These are phyloP conservation scores for Odontocolon sp. DNA, from an alignment of 2,888 invertebrate species.

Conservation along the genomic window DNA sequence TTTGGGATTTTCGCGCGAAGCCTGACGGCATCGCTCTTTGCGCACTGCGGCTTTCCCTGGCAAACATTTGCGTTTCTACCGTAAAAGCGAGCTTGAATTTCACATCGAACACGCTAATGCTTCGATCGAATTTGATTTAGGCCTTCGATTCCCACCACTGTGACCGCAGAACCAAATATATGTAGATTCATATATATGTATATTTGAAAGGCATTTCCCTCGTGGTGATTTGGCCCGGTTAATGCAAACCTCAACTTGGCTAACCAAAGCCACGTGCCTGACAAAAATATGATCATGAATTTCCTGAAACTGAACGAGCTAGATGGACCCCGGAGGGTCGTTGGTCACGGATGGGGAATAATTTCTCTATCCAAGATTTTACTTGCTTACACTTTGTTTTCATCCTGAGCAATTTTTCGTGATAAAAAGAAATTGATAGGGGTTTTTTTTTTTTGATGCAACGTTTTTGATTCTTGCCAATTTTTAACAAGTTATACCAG, in stretches of 20 bases:
- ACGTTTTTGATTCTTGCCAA: no score
- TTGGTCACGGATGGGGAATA: neutral
- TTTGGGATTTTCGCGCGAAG: neutral
- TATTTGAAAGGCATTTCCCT: neutral
- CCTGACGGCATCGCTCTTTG: conserved; percentile 28
- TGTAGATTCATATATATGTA: neutral
- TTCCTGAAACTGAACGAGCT: neutral
- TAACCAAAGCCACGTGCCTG: neutral
- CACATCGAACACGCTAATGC: conserved; percentile 48
- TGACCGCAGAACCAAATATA: conserved; percentile 13
- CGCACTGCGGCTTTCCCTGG: conserved; percentile 54
- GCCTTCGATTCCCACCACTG: conserved; percentile 13
- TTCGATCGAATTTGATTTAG: conserved; percentile 67
- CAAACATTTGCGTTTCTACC: conserved; percentile 69
- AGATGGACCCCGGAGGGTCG: conserved; percentile 2
- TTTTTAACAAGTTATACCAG: no score
- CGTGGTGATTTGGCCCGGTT: neutral
- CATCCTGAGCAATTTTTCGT: neutral
- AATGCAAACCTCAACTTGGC: neutral
- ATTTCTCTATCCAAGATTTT: neutral
- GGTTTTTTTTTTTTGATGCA: no score
- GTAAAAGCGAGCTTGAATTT: conserved; percentile 31
- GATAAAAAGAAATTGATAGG: no score
- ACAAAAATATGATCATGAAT: neutral
- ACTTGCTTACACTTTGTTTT: neutral